Evolutionary conservation across 2,797 vertebrate genomes (phyloP).

Genomic region (Eremophila alpestris): DNA sequence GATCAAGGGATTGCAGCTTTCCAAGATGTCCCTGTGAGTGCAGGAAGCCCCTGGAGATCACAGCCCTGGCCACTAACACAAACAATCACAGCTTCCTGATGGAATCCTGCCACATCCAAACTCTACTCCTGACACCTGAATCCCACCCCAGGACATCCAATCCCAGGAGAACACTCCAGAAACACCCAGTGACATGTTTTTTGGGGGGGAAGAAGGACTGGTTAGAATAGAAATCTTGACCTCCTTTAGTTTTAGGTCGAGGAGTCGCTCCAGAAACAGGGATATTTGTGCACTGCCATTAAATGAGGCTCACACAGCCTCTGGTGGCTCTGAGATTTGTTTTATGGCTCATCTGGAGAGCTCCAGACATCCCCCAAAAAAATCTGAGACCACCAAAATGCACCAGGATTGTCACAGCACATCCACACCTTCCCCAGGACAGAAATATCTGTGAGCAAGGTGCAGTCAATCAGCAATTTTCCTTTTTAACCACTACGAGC

Average conservation of each 20-base stretch:
- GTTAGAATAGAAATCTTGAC: not conserved
- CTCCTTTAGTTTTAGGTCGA: constrained; percentile 1
- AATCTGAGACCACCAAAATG: not conserved
- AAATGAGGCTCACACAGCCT: not conserved
- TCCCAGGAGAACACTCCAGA: not conserved
- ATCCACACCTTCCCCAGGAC: not conserved
- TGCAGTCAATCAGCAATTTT: not conserved
- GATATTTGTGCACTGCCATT: not conserved
- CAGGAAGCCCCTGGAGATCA: not conserved
- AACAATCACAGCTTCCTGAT: not conserved
- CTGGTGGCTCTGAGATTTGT: not conserved
- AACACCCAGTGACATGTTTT: not conserved
- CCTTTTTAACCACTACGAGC: not conserved
- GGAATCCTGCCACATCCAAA: not conserved
- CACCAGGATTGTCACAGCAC: fast-evolving
- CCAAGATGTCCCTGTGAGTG: not conserved
- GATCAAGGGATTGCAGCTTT: not conserved
- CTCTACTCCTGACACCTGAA: not conserved
- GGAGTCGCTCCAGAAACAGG: not conserved
- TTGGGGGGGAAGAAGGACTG: not conserved
- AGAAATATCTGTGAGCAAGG: not conserved
- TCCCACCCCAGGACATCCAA: not conserved
- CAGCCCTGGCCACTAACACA: not conserved
- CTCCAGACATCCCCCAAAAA: not conserved
- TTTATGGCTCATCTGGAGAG: not conserved